phyloP scores from a whole-genome alignment of 2,113 vertebrate genomes.

The Dolichotis patagonum region DNA sequence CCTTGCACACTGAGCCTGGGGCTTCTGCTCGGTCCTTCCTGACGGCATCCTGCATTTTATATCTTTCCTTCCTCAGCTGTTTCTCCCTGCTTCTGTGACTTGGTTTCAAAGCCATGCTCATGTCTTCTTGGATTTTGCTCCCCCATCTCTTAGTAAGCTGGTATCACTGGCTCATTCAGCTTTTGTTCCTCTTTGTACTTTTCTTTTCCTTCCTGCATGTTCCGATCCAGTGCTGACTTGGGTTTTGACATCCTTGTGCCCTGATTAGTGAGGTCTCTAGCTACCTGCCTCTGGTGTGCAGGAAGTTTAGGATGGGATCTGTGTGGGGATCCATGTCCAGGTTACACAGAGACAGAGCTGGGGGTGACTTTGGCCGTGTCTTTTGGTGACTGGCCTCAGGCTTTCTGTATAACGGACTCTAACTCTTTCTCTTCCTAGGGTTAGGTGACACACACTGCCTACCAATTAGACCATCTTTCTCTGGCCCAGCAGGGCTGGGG shows the following conservation, averaged over 20 bases:
- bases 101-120: background rate
- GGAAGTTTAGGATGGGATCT: accelerated
- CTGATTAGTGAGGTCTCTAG: accelerated
- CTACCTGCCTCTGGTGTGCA: background rate
- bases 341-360: background rate
- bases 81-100: background rate
- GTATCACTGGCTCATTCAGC: background rate
- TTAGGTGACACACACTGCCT: too few relatives aligned
- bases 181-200: background rate
- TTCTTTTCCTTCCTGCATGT: background rate
- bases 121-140: background rate
- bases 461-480: background rate
- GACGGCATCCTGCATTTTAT: accelerated
- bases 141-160: background rate
- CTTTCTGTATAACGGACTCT: background rate
- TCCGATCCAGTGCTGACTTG: accelerated
- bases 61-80: background rate
- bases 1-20: accelerated
- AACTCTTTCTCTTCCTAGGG: background rate
- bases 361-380: background rate
- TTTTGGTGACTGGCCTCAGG: background rate
- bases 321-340: background rate
- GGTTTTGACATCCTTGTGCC: background rate
- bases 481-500: background rate
- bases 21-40: background rate